phyloP scores from a whole-genome alignment of 2,113 vertebrate genomes.

The Lipophrys pholis region DNA sequence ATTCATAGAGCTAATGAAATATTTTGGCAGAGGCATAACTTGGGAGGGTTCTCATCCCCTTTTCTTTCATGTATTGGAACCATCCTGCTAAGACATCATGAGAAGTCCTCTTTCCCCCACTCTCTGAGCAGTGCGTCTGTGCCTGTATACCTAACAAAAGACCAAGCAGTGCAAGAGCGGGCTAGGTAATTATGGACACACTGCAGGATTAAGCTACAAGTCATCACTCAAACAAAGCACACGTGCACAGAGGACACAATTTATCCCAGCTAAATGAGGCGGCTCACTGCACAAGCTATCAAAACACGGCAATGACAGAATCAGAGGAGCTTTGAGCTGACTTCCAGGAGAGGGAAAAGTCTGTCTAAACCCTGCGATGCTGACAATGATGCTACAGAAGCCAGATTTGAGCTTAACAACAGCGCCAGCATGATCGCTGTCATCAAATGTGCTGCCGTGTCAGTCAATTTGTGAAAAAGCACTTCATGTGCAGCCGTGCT shows the following conservation, averaged over 20 bases:
- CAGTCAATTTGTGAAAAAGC: neutral
- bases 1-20: neutral
- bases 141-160: slow-evolving; percentile 17
- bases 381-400: slow-evolving; percentile 6
- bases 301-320: slow-evolving; percentile 26
- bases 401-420: neutral
- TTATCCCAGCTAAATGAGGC: slow-evolving; percentile 34
- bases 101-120: slow-evolving; percentile 26
- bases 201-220: slow-evolving; percentile 61
- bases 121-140: neutral
- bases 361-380: slow-evolving; percentile 23
- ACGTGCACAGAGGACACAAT: slow-evolving; percentile 26
- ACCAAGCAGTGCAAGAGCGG: slow-evolving; percentile 33
- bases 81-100: slow-evolving; percentile 45
- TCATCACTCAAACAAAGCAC: slow-evolving; percentile 51
- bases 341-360: slow-evolving; percentile 37
- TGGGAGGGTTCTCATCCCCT: neutral
- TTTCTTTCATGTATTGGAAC: slow-evolving; percentile 32
- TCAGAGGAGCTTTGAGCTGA: neutral
- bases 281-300: slow-evolving; percentile 16
- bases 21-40: neutral
- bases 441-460: slow-evolving; percentile 6
- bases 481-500: slow-evolving; percentile 10
- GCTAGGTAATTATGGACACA: slow-evolving; percentile 56
- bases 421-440: neutral